Conservation (phyloP, 1,140 invertebrate genomes). For the Aphelinus certus region DNA sequence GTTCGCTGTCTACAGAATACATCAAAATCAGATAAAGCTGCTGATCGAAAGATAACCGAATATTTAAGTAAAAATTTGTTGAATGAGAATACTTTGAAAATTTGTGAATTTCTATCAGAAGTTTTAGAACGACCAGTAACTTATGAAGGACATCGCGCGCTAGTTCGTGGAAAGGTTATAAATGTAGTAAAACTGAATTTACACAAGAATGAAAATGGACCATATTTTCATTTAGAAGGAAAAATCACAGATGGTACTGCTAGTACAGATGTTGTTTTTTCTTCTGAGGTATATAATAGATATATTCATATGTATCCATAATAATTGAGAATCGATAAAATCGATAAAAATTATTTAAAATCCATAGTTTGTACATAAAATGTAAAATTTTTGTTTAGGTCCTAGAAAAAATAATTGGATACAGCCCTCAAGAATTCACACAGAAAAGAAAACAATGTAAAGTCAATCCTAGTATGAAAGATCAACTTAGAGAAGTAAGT, state of each 20-base stretch:
- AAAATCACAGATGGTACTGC: constrained; percentile 51
- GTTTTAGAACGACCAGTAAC: constrained; percentile 41
- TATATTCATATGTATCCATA: neutral
- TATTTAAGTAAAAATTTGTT: constrained; percentile 24
- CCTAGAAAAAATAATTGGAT: constrained; percentile 53
- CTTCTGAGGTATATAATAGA: constrained; percentile 48
- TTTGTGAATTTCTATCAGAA: constrained; percentile 49
- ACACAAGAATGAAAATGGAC: constrained; percentile 48
- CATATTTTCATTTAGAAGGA: constrained; percentile 47
- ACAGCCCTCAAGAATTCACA: constrained; percentile 52
- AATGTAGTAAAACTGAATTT: constrained; percentile 46
- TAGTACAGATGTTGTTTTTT: constrained; percentile 52
- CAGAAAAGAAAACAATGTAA: constrained; percentile 54
- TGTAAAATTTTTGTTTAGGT: constrained; percentile 46
- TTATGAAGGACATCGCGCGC: constrained; percentile 36
- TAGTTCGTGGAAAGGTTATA: constrained; percentile 47
- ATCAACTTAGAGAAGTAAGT: constrained; percentile 51
- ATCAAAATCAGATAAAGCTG: constrained; percentile 24
- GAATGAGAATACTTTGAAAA: constrained; percentile 29
- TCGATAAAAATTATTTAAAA: too few species aligned
- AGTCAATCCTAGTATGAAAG: constrained; percentile 48
- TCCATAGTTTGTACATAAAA: neutral
- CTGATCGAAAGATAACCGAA: constrained; percentile 45
- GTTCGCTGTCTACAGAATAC: constrained; percentile 42
- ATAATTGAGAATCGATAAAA: too few species aligned